Conservation (phyloP, 2,888 invertebrate species). For the Anticlea derivata region DNA sequence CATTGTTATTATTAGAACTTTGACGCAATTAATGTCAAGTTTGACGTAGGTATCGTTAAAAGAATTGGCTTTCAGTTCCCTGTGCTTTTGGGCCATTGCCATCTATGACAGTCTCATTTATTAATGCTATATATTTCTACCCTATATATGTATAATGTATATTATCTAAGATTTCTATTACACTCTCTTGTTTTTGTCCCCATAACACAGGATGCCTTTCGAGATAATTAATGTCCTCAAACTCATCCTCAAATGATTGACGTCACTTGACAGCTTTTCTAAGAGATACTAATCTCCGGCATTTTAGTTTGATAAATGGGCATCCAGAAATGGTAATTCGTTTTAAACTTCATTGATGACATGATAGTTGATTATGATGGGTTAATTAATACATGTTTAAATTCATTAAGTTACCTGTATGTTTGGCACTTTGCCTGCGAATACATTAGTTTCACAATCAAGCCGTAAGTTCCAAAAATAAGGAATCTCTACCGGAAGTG, state of each 20-base stretch:
- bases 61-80: constrained; percentile 2
- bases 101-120: background rate
- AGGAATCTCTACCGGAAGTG: constrained; percentile 46
- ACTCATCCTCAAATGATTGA: no score
- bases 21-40: constrained; percentile 45
- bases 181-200: background rate
- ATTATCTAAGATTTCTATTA: background rate
- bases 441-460: constrained; percentile 26
- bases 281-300: background rate
- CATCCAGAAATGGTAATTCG: background rate
- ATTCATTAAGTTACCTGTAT: no score
- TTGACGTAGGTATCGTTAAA: background rate
- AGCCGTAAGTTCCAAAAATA: constrained; percentile 29
- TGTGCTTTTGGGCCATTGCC: constrained; percentile 43
- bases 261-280: background rate
- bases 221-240: no score
- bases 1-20: constrained; percentile 37
- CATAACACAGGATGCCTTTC: background rate
- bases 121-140: background rate
- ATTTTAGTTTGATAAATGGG: background rate
- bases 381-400: no score
- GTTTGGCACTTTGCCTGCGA: constrained; percentile 20
- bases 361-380: background rate
- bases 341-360: background rate
- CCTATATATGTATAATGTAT: no score